Base-by-base conservation (phyloP, 2,888 invertebrate genomes). In the Cetonia aurata region DNA sequence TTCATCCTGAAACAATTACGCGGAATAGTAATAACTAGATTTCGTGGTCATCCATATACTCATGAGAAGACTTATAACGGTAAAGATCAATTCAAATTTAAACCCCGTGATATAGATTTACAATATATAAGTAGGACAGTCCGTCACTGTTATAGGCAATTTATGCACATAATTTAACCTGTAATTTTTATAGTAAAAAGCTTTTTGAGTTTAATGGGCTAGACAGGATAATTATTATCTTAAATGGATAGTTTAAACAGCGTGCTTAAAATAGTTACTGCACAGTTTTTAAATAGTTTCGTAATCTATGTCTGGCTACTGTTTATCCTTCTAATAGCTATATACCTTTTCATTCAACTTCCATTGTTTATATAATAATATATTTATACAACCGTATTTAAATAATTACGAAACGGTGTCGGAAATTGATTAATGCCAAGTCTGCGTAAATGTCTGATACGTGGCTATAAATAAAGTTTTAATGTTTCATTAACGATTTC, bases 361-460 rank as follows among this genome's bases (percentile, higher is more conserved):
- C 1, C 19, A 52, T 25, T 25, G 25, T 52, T 52, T 52, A 52
- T 25, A 12, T 25, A 52, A 19, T 25, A 25, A 25, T 25, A 25
- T 12, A 19, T n/a, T n/a, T 17, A 25, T 17, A 17, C 57, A 44
- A 19, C 42, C 17, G 41, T 41, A 31, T 57, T 42, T 57, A 57
- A 57, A 57, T 57, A 57, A 57, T 57, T 57, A 57, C 42, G 15
- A 56, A 33, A 44, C 15, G 6, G 8, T 57, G 41, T 15, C 57
- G 57, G 57, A 57, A 57, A n/a, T 57, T 57, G 57, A 57, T 41
- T 19, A 57, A 41, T 13, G 17, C 41, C 15, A 41, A 12, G 15
- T 56, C 25, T 41, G 41, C 33, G 19, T 57, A 41, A 57, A 15
- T 42, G 17, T 15, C 12, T 42, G 33, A 37, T 33, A 1, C 8